phyloP scores from a whole-genome alignment of 2,797 vertebrate species.

The Scolopax rusticola region DNA sequence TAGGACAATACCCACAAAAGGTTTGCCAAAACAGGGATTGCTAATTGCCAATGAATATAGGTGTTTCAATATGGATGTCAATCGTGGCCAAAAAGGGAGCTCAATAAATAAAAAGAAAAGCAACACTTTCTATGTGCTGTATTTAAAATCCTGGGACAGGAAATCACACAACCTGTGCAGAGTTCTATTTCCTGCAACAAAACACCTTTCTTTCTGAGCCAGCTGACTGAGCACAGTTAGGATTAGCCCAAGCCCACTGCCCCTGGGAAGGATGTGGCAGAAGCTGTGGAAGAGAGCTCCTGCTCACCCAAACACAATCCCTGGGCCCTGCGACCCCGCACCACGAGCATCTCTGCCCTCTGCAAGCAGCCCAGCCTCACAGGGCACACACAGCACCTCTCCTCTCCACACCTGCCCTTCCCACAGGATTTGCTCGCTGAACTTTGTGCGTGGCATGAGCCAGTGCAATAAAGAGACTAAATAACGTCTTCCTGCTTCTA shows the following conservation, averaged over 20 bases:
- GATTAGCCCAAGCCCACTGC: neutral
- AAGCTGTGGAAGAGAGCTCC: neutral
- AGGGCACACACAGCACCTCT: neutral
- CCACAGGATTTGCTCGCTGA: neutral
- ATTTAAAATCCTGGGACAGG: neutral
- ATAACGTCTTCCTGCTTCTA: neutral
- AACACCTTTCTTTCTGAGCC: neutral
- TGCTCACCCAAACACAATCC: neutral
- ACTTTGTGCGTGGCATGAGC: accelerated
- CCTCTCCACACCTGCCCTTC: neutral
- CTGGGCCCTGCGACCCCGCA: neutral
- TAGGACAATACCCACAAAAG: neutral
- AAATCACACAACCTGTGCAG: neutral
- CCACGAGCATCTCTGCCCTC: neutral
- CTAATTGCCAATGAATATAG: neutral
- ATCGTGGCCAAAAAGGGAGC: neutral
- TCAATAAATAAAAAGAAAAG: neutral
- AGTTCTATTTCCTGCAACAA: neutral
- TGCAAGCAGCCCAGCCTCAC: neutral
- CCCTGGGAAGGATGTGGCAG: neutral
- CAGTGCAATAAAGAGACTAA: neutral
- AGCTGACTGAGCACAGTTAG: neutral
- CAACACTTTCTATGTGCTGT: neutral
- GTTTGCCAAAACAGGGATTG: neutral
- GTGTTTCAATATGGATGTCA: neutral